Evolutionary conservation across 2,113 vertebrate genomes (phyloP), one percentile per base, ranked within the genome.

Genomic region (Cyprinodon tularosa): DNA sequence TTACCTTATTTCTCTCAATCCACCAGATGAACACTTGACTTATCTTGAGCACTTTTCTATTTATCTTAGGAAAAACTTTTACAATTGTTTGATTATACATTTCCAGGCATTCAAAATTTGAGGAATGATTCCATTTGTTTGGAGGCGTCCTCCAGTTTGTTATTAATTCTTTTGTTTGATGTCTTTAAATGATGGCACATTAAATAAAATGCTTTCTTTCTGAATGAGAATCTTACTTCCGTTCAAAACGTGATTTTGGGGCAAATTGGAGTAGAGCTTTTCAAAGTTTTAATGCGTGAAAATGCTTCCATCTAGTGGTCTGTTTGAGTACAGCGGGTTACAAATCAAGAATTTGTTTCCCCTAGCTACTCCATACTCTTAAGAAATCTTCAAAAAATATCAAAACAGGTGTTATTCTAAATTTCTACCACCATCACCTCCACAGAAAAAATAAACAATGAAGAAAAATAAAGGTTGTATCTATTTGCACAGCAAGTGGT

Each of bases 241-340:
- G 5, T 29, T 45, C 12, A 40, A 62, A 50, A 48, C 45, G 40
- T 44, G 42, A 71, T 69, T 44, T 11, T 39, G 61, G 0, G 13
- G 17, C 45, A 39, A 66, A n/a, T 22, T 64, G 20, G 29, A 22
- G 47, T 12, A 9, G 70, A 69, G 38, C 4, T 4, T 14, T 12
- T 45, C 3, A 38, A 29, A 22, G 22, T 6, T 47, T 17, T 83
- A 89, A 72, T 76, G 67, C 84, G 62, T 57, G 60, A 29, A 65
- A 79, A 85, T 11, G 69, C n/a, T 82, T 85, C 90, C 91, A 84
- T 78, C 91, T 91, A 80, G 71, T 89, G 91, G 81, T 79, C 2
- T 37, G 0, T 8, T 3, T 37, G 1, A 1, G 5, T 0, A 72
- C 83, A n/a, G 42, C 42, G 10, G 17, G 50, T 57, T 9, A 57